phyloP scores from a whole-genome alignment of 2,888 invertebrate genomes.

The Cataglyphis livida region DNA sequence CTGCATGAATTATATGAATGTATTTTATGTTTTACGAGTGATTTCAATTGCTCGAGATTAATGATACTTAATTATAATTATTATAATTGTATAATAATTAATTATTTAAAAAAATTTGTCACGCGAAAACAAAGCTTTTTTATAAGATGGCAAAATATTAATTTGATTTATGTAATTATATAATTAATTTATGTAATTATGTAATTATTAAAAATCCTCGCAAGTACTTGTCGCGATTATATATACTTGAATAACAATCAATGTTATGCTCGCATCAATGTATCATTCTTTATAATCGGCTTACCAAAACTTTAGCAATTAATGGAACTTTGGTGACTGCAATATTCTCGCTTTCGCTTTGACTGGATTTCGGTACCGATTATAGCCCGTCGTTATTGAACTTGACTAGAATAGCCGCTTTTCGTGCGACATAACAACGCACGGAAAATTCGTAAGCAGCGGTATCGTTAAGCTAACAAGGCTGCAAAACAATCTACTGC shows the following conservation, averaged over 20 bases:
- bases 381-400: constrained; percentile 42
- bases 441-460: constrained; percentile 31
- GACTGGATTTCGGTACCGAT: constrained; percentile 34
- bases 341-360: constrained; percentile 37
- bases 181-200: too few relatives aligned
- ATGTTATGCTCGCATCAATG: neutral
- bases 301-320: constrained; percentile 62
- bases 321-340: constrained; percentile 42
- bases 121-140: too few relatives aligned
- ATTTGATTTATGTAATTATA: too few relatives aligned
- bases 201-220: too few relatives aligned
- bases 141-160: too few relatives aligned
- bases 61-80: too few relatives aligned
- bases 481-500: constrained; percentile 22
- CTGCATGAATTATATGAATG: too few relatives aligned
- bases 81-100: too few relatives aligned
- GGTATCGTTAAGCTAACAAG: constrained; percentile 32
- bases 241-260: constrained; percentile 12
- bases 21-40: too few relatives aligned
- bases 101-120: too few relatives aligned
- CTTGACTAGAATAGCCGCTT: neutral
- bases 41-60: too few relatives aligned
- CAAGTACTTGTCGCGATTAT: neutral
- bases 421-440: constrained; percentile 9
- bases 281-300: constrained; percentile 43